These are phyloP conservation scores for Andrena flavipes DNA, from an alignment of 2,888 invertebrate species.

Conservation along the genomic window DNA sequence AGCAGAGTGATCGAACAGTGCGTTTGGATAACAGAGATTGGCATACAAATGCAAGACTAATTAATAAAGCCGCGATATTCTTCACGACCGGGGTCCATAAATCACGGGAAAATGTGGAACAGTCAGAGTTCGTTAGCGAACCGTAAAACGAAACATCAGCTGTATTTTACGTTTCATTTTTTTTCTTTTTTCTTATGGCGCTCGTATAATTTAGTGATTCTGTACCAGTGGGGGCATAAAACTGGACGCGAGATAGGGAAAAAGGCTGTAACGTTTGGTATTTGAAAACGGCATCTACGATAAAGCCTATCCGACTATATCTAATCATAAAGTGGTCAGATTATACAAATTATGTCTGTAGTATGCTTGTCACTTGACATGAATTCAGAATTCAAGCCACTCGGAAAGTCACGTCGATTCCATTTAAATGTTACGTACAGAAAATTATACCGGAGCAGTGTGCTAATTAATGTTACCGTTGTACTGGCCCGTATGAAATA, in stretches of 20 bases:
- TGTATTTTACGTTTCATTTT: constrained; percentile 29
- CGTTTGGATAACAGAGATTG: neutral
- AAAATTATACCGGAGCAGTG: no score
- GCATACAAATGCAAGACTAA: constrained; percentile 31
- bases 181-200: neutral
- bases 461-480: neutral
- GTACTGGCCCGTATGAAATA: neutral
- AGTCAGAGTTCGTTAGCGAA: constrained; percentile 52
- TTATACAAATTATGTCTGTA: neutral
- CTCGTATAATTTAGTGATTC: constrained; percentile 30
- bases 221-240: constrained; percentile 23
- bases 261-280: neutral
- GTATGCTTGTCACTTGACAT: no score
- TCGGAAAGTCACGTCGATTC: no score
- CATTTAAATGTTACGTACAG: no score
- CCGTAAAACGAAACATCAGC: constrained; percentile 53
- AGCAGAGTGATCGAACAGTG: neutral
- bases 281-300: neutral
- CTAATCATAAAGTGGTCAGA: neutral
- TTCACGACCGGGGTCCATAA: constrained; percentile 36
- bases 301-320: neutral
- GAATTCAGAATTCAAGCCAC: no score
- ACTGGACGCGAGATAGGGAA: constrained; percentile 8
- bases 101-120: constrained; percentile 46
- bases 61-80: constrained; percentile 50